Base-by-base conservation (phyloP, 2,888 invertebrate genomes). In the Melinopterus prodromus region DNA sequence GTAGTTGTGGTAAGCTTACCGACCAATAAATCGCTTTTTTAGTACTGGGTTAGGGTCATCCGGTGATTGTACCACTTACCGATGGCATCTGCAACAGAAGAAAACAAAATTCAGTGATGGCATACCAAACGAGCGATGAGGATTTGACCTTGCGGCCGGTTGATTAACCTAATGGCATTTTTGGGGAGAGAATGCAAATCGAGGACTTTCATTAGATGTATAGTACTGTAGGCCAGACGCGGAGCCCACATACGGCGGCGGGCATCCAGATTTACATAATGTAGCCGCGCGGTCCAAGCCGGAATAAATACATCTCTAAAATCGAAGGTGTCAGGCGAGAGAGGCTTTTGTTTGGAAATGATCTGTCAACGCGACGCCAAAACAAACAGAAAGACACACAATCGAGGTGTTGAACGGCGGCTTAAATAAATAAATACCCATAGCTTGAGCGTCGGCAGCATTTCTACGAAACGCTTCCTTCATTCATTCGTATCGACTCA, bases 71-170 rank as follows among this genome's bases (percentile, higher is more conserved):
- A 86, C 88, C 90, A 93, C 94, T 94, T 92, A 95, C 94, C 94
- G 93, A 94, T 94, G 90, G 94, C 94, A 92, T 94, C 94, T 95
- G 94, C 88, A 94, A 94, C 93, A 94, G 92, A 91, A 88, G 87
- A 88, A 88, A 88, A 81, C 74, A 78, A 69, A 35, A 70, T 79
- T 79, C 77, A 74, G 74, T 74, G 70, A 53, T 9, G 9, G 53
- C 53, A 26, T 26, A 26, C 26, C 26, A 26, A 26, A 26, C 26
- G 26, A 26, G 3, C 26, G 26, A 26, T 26, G 26, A 79, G 72
- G 76, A 79, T 75, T 77, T 76, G 53, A 76, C 72, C 76, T 79
- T 79, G 72, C 77, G 72, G 76, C 72, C 79, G 72, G 76, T 79
- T 79, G 79, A 79, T 79, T 79, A 79, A 79, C 79, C 72, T 79